These are phyloP conservation scores for Steinernema carpocapsae DNA, from an alignment of 2,888 invertebrate genomes.

Conservation along the genomic window DNA sequence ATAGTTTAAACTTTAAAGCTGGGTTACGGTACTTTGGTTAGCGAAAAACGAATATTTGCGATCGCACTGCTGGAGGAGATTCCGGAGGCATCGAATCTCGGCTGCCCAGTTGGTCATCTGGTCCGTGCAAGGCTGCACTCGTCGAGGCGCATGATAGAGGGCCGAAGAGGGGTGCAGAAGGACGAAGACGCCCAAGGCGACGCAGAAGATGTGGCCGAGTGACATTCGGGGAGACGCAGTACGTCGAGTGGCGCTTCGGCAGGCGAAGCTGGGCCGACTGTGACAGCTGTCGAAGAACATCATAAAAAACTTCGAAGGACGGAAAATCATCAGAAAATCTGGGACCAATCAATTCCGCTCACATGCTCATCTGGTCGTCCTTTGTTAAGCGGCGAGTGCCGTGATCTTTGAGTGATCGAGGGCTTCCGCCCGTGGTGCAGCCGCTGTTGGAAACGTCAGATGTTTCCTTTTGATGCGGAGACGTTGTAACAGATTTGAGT, in stretches of 20 bases:
- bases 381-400: not conserved
- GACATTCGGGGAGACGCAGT: not conserved
- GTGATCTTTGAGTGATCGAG: constrained; percentile 27
- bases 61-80: constrained; percentile 27
- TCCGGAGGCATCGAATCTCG: constrained; percentile 29
- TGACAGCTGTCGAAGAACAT: no score
- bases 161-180: not conserved
- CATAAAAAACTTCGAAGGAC: constrained; percentile 11
- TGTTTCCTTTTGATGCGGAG: no score
- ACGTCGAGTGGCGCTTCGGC: no score
- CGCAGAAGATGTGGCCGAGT: not conserved
- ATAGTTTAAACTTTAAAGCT: not conserved
- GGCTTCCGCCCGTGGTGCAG: not conserved
- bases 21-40: not conserved
- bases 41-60: constrained; percentile 27
- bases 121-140: constrained; percentile 23
- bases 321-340: not conserved
- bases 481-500: no score
- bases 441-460: no score
- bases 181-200: not conserved
- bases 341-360: constrained; percentile 22
- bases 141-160: constrained; percentile 24
- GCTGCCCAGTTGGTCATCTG: constrained; percentile 30
- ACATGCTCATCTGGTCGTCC: not conserved
- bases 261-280: not conserved